phyloP scores from a whole-genome alignment of 2,113 vertebrate genomes.

The Ginglymostoma cirratum region DNA sequence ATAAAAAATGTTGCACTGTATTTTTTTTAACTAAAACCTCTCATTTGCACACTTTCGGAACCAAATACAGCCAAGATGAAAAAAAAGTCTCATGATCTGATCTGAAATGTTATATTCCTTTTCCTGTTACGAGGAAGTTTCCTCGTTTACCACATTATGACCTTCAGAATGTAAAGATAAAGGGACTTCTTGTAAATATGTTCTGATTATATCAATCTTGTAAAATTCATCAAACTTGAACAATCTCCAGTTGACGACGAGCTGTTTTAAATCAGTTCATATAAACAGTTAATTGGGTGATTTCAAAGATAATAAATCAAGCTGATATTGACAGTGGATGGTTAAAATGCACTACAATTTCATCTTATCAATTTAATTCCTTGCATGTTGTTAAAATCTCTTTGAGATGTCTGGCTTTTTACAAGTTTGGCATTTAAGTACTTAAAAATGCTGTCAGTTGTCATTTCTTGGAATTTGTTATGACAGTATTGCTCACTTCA shows the following conservation, averaged over 20 bases:
- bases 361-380: not conserved
- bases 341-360: not conserved
- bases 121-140: not conserved
- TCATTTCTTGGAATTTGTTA: constrained; percentile 30
- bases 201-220: not conserved
- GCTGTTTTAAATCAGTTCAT: not conserved
- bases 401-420: not conserved
- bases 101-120: not conserved
- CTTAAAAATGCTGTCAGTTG: not conserved
- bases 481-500: not conserved
- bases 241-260: not conserved
- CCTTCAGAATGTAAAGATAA: not conserved
- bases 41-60: not conserved
- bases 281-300: not conserved
- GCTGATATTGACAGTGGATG: not conserved
- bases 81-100: not conserved
- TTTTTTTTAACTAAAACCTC: not conserved
- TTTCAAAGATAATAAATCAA: not conserved
- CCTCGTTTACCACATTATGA: not conserved
- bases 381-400: not conserved
- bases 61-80: not conserved
- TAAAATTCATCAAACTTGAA: not conserved
- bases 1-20: not conserved
- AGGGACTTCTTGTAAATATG: not conserved
- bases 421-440: constrained; percentile 16